These are phyloP conservation scores for Troides aeacus DNA, from an alignment of 2,888 invertebrate genomes.

Conservation along the genomic window DNA sequence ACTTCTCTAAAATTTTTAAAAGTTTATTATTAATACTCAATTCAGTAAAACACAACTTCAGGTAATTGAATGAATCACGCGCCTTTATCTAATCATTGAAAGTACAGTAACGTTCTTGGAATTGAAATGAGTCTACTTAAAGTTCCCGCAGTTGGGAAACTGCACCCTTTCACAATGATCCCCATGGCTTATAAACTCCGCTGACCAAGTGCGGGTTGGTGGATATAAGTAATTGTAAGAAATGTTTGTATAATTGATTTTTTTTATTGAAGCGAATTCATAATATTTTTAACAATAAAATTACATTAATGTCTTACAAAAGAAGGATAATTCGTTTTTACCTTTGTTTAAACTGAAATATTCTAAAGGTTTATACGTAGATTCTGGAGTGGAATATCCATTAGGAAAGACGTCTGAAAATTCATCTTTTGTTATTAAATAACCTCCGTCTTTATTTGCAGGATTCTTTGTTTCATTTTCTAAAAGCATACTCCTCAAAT, in stretches of 20 bases:
- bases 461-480: conserved; percentile 44
- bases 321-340: conserved; percentile 32
- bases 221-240: too few species aligned
- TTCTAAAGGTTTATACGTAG: conserved; percentile 44
- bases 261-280: too few species aligned
- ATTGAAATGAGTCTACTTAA: too few species aligned
- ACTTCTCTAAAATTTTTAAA: conserved; percentile 38
- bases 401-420: conserved; percentile 53
- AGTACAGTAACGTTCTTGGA: not conserved
- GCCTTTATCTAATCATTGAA: not conserved
- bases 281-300: too few species aligned
- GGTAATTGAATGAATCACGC: not conserved
- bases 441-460: conserved; percentile 28
- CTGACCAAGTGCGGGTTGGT: too few species aligned
- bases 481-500: conserved; percentile 59
- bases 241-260: too few species aligned
- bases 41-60: not conserved
- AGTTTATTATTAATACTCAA: not conserved
- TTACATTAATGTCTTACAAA: too few species aligned
- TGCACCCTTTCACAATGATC: too few species aligned
- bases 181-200: too few species aligned
- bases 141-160: too few species aligned
- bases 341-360: conserved; percentile 56
- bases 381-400: conserved; percentile 42
- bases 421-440: conserved; percentile 50